Evolutionary conservation across 2,888 invertebrate species (phyloP), one percentile per base, ranked within the genome.

Genomic region (Melanotus villosus): DNA sequence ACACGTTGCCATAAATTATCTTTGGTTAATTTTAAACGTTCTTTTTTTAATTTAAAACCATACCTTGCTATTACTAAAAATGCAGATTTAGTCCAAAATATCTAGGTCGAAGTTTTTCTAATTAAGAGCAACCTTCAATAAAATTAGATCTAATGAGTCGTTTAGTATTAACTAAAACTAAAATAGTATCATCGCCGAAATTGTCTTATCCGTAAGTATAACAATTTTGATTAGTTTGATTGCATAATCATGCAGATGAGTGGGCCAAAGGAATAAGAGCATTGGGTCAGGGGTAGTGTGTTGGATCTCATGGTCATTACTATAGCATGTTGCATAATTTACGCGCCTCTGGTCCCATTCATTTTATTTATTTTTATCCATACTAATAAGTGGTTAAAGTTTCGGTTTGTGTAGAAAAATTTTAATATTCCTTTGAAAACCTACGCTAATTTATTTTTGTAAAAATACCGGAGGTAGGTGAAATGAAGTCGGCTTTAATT

Each of bases 221-320:
- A 5, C 26, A 34, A 16, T 16, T 41, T 41, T 16, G 41, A 41
- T 41, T 47, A 47, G 21, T 23, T 18, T 19, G 1, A 38, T 56
- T 56, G 23, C 56, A 23, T 56, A 38, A 56, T 36, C 19, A 12
- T 18, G 14, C 36, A 23, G 50, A 66, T 59, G 59, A 59, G 66
- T 66, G 66, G 73, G 74, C 72, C 72, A 68, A 52, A 73, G 76
- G 76, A 77, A 76, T 76, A 73, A 74, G 77, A 76, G 75, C 76
- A 77, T 74, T 77, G 70, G 76, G 77, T 77, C 77, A 77, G 77
- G 77, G 77, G 77, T 77, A 77, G 77, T 72, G 62, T 72, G 70
- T 65, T 66, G 68, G 63, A 68, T 65, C 74, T 77, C 77, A 77
- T 77, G 77, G 77, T 76, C 76, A 76, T 70, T 73, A 71, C 72